phyloP scores from a whole-genome alignment of 2,797 vertebrate genomes.

The Sardinella longiceps region DNA sequence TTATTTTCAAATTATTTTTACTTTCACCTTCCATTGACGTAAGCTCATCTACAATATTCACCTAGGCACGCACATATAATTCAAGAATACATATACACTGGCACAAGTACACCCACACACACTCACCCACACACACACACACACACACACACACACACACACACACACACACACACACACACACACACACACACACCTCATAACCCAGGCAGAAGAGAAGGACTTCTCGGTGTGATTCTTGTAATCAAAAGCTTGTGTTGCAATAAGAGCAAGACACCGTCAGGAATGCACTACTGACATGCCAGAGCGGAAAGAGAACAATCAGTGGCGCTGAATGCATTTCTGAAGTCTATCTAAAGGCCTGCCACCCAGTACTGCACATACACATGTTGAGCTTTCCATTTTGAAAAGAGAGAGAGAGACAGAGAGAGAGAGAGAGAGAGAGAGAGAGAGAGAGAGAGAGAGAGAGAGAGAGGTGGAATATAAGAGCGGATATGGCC shows the following conservation, averaged over 20 bases:
- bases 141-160: conserved; percentile 68
- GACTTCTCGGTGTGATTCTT: conserved; percentile 61
- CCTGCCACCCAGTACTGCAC: conserved; percentile 95
- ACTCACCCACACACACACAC: conserved; percentile 36
- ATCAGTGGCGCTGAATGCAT: conserved; percentile 97
- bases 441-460: not conserved
- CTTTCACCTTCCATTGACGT: not conserved
- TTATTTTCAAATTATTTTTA: not conserved
- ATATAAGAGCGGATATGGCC: conserved; percentile 83
- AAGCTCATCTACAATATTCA: not conserved
- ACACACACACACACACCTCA: not conserved
- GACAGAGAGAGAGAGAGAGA: not conserved
- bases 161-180: conserved; percentile 77
- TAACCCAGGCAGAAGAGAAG: conserved; percentile 51
- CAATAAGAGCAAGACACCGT: conserved; percentile 70
- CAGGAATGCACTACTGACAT: conserved; percentile 84
- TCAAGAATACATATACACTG: conserved; percentile 34
- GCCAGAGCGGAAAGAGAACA: conserved; percentile 92
- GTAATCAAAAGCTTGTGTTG: conserved; percentile 79
- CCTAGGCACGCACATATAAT: conserved; percentile 33
- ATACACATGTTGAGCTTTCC: conserved; percentile 97
- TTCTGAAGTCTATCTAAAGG: conserved; percentile 98
- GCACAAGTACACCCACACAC: conserved; percentile 47
- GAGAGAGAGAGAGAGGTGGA: not conserved
- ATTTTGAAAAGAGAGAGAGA: not conserved